Conservation (phyloP, 2,888 invertebrate genomes). For the Drosophila tripunctata region DNA sequence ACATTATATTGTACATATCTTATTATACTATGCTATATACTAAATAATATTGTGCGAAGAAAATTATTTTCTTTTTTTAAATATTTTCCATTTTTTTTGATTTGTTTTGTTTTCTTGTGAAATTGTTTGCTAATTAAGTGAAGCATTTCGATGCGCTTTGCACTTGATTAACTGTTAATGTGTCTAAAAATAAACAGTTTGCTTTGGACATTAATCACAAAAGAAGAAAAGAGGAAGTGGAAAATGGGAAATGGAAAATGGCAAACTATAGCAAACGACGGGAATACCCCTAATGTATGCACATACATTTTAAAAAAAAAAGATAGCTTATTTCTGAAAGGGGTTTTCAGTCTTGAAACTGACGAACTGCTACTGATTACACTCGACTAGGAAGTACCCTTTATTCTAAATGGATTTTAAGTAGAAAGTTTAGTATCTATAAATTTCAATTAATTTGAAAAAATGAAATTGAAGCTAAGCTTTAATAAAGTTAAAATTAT, state of each 20-base stretch:
- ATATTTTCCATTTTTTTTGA: background rate
- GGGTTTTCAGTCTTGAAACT: conserved; percentile 21
- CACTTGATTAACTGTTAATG: conserved; percentile 65
- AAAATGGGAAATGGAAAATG: too few species aligned
- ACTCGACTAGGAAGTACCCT: background rate
- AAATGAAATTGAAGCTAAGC: too few species aligned
- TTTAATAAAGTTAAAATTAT: too few species aligned
- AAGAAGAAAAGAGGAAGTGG: background rate
- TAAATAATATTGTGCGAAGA: too few species aligned
- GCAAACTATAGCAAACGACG: conserved; percentile 17
- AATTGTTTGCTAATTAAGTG: conserved; percentile 56
- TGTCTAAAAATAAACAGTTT: conserved; percentile 58
- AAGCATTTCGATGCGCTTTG: conserved; percentile 64
- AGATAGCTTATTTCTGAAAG: conserved; percentile 22
- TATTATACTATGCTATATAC: background rate
- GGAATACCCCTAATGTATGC: conserved; percentile 50
- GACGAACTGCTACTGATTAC: background rate
- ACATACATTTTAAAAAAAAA: conserved; percentile 30
- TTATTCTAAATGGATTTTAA: background rate
- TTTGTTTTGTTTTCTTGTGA: background rate
- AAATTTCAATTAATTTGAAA: too few species aligned
- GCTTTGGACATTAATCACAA: conserved; percentile 52
- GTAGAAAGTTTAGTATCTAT: too few species aligned
- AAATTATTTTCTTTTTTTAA: background rate
- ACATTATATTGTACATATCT: background rate